These are phyloP conservation scores for Tapirus indicus DNA, from an alignment of 2,797 vertebrate genomes.

Conservation along the genomic window DNA sequence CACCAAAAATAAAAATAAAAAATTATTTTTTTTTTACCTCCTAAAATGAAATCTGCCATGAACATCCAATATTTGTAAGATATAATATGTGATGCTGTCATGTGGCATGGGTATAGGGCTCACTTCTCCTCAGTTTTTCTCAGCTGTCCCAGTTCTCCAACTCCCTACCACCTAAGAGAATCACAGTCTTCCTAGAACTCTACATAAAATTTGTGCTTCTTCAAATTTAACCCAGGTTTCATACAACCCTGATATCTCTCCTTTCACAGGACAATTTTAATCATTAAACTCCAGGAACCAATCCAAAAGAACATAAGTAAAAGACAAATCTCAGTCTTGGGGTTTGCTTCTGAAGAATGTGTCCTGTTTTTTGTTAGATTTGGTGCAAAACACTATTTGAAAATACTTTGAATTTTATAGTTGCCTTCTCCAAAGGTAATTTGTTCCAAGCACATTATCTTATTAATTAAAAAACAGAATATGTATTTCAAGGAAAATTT, in stretches of 20 bases:
- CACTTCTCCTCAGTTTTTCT: background rate
- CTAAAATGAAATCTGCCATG: background rate
- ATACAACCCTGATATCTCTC: background rate
- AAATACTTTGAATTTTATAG: conserved; percentile 50
- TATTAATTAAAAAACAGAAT: conserved; percentile 49
- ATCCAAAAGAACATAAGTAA: conserved; percentile 46
- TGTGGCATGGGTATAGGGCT: background rate
- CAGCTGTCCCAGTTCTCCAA: accelerated
- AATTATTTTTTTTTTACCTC: background rate
- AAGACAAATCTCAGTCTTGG: background rate
- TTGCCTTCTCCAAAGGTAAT: conserved; percentile 42
- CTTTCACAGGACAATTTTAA: background rate
- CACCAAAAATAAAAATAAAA: too few species aligned
- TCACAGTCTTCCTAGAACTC: background rate
- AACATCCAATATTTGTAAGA: background rate
- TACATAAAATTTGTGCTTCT: background rate
- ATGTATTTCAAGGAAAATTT: conserved; percentile 61
- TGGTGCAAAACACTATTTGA: background rate
- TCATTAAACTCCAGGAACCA: conserved; percentile 49
- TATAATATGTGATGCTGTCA: background rate
- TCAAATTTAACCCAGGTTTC: background rate
- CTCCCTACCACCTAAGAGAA: background rate
- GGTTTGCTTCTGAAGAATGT: background rate
- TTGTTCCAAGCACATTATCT: conserved; percentile 8
- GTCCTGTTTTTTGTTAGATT: background rate